Conservation (phyloP, 2,113 vertebrate genomes). For the Naja naja region DNA sequence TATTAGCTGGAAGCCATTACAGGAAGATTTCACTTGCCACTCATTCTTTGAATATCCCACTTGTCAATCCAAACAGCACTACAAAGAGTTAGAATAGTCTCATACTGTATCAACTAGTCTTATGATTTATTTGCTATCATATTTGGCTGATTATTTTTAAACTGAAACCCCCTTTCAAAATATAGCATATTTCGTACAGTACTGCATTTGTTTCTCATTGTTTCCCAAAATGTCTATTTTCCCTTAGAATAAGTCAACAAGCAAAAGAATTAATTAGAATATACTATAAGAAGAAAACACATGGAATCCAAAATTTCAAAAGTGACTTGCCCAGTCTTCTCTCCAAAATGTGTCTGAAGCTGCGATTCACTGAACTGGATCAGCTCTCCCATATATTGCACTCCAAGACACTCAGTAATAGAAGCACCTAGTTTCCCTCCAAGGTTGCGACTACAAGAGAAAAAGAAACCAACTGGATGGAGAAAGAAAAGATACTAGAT, state of each 20-base stretch:
- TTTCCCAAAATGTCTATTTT: neutral
- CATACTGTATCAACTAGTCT: neutral
- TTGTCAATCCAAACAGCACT: neutral
- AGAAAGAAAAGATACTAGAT: neutral
- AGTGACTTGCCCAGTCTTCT: slow-evolving; percentile 89
- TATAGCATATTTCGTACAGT: neutral
- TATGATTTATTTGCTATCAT: neutral
- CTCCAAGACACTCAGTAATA: slow-evolving; percentile 76
- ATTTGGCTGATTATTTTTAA: neutral
- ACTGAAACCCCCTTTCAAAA: neutral
- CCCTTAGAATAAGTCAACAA: neutral
- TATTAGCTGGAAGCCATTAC: neutral
- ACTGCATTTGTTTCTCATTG: neutral
- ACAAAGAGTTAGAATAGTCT: neutral
- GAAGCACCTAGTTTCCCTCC: slow-evolving; percentile 92
- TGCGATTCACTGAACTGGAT: slow-evolving; percentile 79
- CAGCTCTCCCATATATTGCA: slow-evolving; percentile 89
- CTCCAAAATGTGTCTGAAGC: slow-evolving; percentile 87
- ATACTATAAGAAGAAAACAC: neutral
- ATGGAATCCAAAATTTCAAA: neutral
- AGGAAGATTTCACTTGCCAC: neutral
- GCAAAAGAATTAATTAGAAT: neutral
- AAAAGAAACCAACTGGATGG: neutral
- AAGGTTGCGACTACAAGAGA: slow-evolving; percentile 78
- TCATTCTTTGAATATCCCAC: neutral